Evolutionary conservation across 2,888 invertebrate species (phyloP).

Genomic region (Molorchus minor): DNA sequence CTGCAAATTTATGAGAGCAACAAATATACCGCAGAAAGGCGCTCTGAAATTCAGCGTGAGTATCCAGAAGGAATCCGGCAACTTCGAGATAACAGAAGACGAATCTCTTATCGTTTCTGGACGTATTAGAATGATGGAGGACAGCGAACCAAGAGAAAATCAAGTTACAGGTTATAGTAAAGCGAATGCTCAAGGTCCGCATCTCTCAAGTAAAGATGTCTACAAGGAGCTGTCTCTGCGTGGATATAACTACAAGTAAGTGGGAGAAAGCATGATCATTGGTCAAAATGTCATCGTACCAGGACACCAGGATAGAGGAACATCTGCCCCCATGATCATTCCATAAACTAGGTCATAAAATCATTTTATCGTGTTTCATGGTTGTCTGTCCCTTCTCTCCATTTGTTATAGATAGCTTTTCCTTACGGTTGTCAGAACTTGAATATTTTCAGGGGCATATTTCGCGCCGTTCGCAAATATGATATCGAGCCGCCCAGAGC

Average conservation of each 20-base stretch:
- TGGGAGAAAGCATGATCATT: no score
- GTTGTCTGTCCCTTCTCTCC: no score
- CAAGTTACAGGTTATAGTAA: neutral
- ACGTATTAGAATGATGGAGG: slow-evolving; percentile 37
- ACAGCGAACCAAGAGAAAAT: slow-evolving; percentile 9
- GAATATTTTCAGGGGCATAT: slow-evolving; percentile 45
- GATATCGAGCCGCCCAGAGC: slow-evolving; percentile 36
- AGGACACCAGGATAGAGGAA: no score
- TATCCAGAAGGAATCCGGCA: slow-evolving; percentile 37
- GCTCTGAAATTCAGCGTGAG: slow-evolving; percentile 34
- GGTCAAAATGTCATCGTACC: no score
- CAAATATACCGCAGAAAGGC: slow-evolving; percentile 53
- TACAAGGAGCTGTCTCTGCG: slow-evolving; percentile 74
- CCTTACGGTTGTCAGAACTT: no score
- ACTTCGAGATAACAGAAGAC: slow-evolving; percentile 51
- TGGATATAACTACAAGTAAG: slow-evolving; percentile 68
- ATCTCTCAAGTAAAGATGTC: slow-evolving; percentile 66
- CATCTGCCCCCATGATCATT: no score
- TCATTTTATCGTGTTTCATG: no score
- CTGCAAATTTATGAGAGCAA: slow-evolving; percentile 67
- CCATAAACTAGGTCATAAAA: no score
- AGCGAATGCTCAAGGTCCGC: neutral
- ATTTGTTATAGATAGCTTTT: no score
- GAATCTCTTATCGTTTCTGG: slow-evolving; percentile 35
- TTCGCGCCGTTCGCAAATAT: slow-evolving; percentile 45